Conservation (phyloP, 2,797 vertebrate species). For the Silurus lanzhouensis region DNA sequence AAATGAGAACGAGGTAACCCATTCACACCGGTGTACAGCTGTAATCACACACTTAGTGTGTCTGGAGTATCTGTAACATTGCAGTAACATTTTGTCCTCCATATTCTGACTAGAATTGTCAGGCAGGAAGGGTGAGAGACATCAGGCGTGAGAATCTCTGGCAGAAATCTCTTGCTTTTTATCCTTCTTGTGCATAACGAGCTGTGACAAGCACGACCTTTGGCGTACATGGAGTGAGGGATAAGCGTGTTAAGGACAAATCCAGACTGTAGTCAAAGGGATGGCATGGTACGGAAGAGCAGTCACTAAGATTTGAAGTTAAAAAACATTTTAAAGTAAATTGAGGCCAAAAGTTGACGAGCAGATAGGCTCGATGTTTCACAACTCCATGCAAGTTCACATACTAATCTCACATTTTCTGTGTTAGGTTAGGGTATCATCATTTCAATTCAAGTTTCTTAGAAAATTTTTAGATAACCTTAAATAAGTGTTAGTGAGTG, state of each 20-base stretch:
- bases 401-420: not conserved
- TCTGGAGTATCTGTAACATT: constrained; percentile 20
- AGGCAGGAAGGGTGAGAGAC: constrained; percentile 27
- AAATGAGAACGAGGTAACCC: not conserved
- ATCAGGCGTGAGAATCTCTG: constrained; percentile 45
- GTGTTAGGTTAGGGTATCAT: not conserved
- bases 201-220: constrained; percentile 45
- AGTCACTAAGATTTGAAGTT: not conserved
- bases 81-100: constrained; percentile 20
- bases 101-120: constrained; percentile 23
- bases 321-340: not conserved
- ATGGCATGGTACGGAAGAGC: not conserved
- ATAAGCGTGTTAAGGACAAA: constrained; percentile 30
- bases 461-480: no score
- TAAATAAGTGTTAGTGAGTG: not conserved
- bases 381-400: not conserved
- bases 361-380: not conserved
- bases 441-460: not conserved
- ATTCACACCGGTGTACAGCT: constrained; percentile 13
- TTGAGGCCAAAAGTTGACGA: not conserved
- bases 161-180: constrained; percentile 36
- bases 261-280: not conserved
- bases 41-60: constrained; percentile 2
- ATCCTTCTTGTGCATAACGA: constrained; percentile 28
- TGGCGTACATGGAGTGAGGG: not conserved